Base-by-base conservation (phyloP, 2,113 vertebrate genomes). In the Pelodiscus sinensis region DNA sequence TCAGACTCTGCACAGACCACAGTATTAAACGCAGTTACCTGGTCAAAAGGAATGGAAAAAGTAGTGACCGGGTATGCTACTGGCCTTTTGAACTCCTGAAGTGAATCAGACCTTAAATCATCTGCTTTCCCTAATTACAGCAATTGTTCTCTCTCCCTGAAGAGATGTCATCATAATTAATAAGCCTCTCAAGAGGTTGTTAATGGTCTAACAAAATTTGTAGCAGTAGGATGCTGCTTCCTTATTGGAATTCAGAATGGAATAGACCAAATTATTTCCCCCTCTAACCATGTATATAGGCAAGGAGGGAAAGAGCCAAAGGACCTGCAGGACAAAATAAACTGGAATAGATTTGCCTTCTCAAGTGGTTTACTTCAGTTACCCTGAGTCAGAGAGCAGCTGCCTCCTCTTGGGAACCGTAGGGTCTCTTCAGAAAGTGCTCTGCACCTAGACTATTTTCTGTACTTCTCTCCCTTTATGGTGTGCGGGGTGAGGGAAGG, bases 261-360 rank as follows among this genome's bases (percentile, higher is more conserved):
- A 14, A 88, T 71, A 86, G 84, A 79, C 16, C 16, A 22, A 51
- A 21, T 79, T 21, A n/a, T 79, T 79, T 89, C 86, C 86, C 54
- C 44, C 44, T 68, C 78, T 44, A 88, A 86, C 80, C 84, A 85
- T 78, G 79, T 2, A 54, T 13, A 58, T 73, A n/a, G 35, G 73
- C 12, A 9, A 6, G 60, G 73, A 87, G 0, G 87, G 88, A 65
- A n/a, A 21, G n/a, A n/a, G n/a, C n/a, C n/a, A n/a, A 24, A 84
- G 50, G 68, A 44, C 38, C 91, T 80, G 62, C 65, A 80, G 56
- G 65, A 52, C 86, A 86, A 87, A 92, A n/a, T 51, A 84, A 92
- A 92, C 29, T n/a, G 73, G 79, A 84, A 86, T 0, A 6, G 83
- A 83, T 94, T 95, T 91, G 55, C 89, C 90, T 95, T 84, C 87